These are phyloP conservation scores for Drepana falcataria DNA, from an alignment of 2,888 invertebrate species.

Conservation along the genomic window DNA sequence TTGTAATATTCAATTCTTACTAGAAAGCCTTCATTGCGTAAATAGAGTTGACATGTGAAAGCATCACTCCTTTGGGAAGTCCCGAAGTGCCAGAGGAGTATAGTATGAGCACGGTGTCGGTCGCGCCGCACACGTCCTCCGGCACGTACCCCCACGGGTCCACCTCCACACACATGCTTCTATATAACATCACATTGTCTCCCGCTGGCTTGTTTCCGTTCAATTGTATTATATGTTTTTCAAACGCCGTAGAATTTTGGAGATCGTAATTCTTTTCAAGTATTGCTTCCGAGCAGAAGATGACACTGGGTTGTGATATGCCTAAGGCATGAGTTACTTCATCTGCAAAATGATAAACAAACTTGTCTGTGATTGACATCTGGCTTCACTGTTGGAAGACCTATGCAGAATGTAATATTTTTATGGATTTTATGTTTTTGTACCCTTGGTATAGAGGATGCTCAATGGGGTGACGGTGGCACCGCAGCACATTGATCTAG, in stretches of 20 bases:
- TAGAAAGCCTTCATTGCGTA: constrained; percentile 31
- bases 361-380: too few relatives aligned
- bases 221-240: constrained; percentile 67
- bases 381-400: too few relatives aligned
- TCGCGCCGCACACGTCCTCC: constrained; percentile 17
- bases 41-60: constrained; percentile 72
- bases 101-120: constrained; percentile 46
- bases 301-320: constrained; percentile 80
- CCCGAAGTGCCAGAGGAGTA: constrained; percentile 85
- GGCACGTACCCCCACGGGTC: constrained; percentile 17
- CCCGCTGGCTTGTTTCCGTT: constrained; percentile 16
- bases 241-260: constrained; percentile 21
- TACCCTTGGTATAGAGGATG: constrained; percentile 69
- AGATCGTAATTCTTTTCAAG: constrained; percentile 19
- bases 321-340: constrained; percentile 81
- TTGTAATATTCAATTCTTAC: too few relatives aligned
- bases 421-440: too few relatives aligned
- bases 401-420: too few relatives aligned
- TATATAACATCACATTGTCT: constrained; percentile 10
- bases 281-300: constrained; percentile 74
- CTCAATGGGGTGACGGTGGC: constrained; percentile 73
- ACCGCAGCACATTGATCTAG: constrained; percentile 55
- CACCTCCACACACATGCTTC: constrained; percentile 12
- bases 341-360: constrained; percentile 62
- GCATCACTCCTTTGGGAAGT: constrained; percentile 85